Evolutionary conservation across 2,888 invertebrate species (phyloP).

Genomic region (Polietes domitor): DNA sequence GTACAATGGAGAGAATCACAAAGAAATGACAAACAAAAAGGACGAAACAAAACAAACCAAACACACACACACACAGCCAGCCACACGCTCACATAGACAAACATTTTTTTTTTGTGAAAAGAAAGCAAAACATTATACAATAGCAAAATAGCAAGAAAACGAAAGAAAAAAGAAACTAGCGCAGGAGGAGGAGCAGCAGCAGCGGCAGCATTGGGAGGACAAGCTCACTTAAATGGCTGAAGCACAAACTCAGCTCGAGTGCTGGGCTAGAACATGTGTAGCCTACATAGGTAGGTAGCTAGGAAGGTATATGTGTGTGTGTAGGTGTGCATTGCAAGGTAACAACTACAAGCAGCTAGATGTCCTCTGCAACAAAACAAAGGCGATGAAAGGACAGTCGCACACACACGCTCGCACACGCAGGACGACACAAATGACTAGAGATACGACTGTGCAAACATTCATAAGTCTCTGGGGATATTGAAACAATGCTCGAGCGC

Average conservation of each 20-base stretch:
- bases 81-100: neutral
- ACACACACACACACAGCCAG: neutral
- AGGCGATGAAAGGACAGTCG: neutral
- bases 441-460: neutral
- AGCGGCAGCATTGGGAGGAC: neutral
- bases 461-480: neutral
- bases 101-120: neutral
- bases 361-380: constrained; percentile 2
- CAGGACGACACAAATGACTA: neutral
- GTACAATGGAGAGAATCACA: constrained; percentile 6
- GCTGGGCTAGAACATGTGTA: neutral
- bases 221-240: neutral
- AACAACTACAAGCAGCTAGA: neutral
- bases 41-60: neutral
- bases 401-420: neutral
- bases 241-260: neutral
- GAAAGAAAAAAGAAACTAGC: neutral
- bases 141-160: neutral
- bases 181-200: neutral
- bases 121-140: neutral
- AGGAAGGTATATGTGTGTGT: neutral
- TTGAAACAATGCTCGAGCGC: constrained; percentile 5
- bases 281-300: no score
- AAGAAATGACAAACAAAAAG: neutral
- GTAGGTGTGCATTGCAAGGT: neutral